A percentile compares a stretch with the other conserved stretches of the same genome.
These are phyloP conservation scores for Luehdorfia chinensis DNA, from an alignment of 1,140 invertebrate genomes.

Conservation along the genomic window DNA sequence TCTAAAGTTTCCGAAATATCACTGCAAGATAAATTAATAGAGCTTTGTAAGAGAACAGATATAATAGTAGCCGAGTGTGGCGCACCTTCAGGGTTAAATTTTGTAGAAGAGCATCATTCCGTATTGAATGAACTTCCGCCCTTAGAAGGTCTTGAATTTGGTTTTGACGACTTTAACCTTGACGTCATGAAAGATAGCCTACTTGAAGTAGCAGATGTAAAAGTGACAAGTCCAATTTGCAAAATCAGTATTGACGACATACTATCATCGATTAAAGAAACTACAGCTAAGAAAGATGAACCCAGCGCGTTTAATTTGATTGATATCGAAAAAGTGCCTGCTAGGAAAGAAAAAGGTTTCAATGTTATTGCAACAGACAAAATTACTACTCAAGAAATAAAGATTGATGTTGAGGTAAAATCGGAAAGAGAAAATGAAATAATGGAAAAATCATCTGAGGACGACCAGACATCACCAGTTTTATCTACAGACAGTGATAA, in stretches of 20 bases:
- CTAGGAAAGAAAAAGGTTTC: conserved; percentile 56
- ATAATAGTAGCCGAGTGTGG: conserved; percentile 72
- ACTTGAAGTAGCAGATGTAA: conserved; percentile 50
- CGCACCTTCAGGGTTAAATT: conserved; percentile 59
- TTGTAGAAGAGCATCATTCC: conserved; percentile 70
- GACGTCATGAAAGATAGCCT: conserved; percentile 70
- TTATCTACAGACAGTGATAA: conserved; percentile 69
- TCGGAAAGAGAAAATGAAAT: conserved; percentile 36
- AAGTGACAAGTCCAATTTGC: conserved; percentile 60
- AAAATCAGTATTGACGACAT: conserved; percentile 69
- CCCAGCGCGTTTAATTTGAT: conserved; percentile 61
- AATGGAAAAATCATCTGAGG: conserved; percentile 73
- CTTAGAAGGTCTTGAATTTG: conserved; percentile 63
- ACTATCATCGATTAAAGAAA: conserved; percentile 63
- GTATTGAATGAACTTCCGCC: conserved; percentile 62
- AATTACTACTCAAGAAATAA: conserved; percentile 60
- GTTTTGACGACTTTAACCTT: conserved; percentile 64
- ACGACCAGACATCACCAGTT: conserved; percentile 61
- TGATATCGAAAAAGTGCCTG: conserved; percentile 58
- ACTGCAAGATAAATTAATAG: conserved; percentile 60
- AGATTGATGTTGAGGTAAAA: conserved; percentile 51
- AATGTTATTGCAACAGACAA: conserved; percentile 64
- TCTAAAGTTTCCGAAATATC: conserved; percentile 40
- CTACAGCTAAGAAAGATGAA: conserved; percentile 47
- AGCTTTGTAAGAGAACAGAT: conserved; percentile 68